Base-by-base conservation (phyloP, 2,888 invertebrate species). In the Eupithecia dodoneata region DNA sequence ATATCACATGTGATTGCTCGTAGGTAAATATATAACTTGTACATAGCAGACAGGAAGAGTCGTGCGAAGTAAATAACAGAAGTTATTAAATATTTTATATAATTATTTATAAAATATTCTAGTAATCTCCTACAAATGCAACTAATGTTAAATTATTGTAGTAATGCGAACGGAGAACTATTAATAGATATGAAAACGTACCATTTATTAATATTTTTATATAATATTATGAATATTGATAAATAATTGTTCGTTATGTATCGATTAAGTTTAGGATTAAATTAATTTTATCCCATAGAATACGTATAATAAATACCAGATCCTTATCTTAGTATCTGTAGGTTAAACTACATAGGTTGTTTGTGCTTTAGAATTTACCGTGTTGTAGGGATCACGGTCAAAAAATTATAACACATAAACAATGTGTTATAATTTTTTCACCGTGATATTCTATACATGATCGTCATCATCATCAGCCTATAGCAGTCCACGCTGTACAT, bases 181-280 rank as follows among this genome's bases (percentile, higher is more conserved):
- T 49, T 70, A 49, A 70, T 41, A 30, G 0, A 30, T 30, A 30
- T 65, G 41, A 66, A 42, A 13, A 66, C 6, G 15, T 69, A 44
- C 12, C n/a, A 12, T 45, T 6, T 30, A 70, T 2, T 69, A 45
- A 45, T 69, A 47, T 67, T 67, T 42, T 67, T 42, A 42, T 67
- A 55, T n/a, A n/a, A n/a, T 55, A 9, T 66, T 66, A 66, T 66
- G 66, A 66, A 66, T 66, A 66, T 66, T 66, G 42, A 66, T 66
- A 66, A 66, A 66, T 66, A 42, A 66, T 65, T 65, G 67, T 44
- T 42, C 7, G n/a, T 15, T 44, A n/a, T 15, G 66, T 0, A 15
- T 42, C 13, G 42, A 66, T 42, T 66, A 66, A 66, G 15, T 42
- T 65, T 13, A 13, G 41, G 3, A 65, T 65, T 41, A 41, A 2